Base-by-base conservation (phyloP, 2,888 invertebrate species). In the Frankliniella intonsa region DNA sequence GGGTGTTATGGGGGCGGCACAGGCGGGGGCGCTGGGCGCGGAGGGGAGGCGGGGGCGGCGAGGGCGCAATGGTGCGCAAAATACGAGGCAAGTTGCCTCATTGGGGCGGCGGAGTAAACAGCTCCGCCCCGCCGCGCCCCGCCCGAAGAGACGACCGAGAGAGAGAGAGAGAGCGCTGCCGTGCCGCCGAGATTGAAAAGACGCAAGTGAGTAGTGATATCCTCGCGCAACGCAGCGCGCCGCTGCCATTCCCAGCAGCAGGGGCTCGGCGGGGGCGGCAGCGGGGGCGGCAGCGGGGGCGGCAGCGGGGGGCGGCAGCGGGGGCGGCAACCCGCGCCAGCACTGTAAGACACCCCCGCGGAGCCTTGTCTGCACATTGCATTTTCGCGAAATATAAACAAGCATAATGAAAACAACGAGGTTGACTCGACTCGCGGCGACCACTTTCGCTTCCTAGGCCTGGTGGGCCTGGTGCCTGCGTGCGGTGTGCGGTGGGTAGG, bases 61-160 rank as follows among this genome's bases (percentile, higher is more conserved):
- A 0, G 25, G 69, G 69, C 69, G 22, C 69, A 69, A 69, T 69
- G 69, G 69, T 69, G 69, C 69, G 69, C 69, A 69, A 69, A 69
- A 69, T 69, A 69, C 69, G 69, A 69, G 69, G 69, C 69, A 69
- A 69, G 69, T 69, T 69, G 69, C 69, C 69, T 69, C 69, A 69
- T 69, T 69, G 69, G 69, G 69, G 69, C n/a, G n/a, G 69, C 22
- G 22, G 69, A 22, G 69, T 69, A 69, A 69, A 69, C 69, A 69
- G 69, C 65, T 19, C 55, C 19, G 65, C 65, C 69, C 9, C 22
- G 69, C 69, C 22, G 22, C 62, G 69, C 22, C 11, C 9, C 22
- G 69, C 11, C 69, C 25, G 69, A 22, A n/a, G 69, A 22, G 69
- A 22, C 69, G 69, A 22, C 22, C 25, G 62, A 17, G 55, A 19